Conservation (phyloP, 2,113 vertebrate species). For the Pipra filicauda region DNA sequence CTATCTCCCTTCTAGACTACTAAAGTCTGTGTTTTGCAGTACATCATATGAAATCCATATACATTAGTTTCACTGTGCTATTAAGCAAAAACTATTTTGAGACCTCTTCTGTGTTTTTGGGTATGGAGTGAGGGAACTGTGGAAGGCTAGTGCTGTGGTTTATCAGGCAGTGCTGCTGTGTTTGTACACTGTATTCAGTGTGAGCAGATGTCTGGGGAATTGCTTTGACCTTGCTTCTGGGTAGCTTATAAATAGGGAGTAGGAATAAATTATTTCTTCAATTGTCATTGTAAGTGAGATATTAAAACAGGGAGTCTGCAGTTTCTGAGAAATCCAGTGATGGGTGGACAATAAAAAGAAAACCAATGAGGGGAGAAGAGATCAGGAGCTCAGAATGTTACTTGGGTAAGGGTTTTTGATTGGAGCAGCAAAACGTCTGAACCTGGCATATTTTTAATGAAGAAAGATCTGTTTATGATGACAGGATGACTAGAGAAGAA, state of each 20-base stretch:
- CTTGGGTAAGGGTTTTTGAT: neutral
- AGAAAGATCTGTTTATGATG: neutral
- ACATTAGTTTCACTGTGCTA: neutral
- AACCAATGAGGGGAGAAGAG: neutral
- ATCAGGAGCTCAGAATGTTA: neutral
- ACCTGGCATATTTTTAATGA: neutral
- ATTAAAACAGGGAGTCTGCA: neutral
- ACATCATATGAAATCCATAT: fast-evolving
- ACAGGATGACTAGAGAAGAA: neutral
- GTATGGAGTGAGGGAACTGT: neutral
- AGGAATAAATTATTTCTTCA: constrained; percentile 26
- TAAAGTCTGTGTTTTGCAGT: neutral
- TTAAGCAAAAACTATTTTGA: neutral
- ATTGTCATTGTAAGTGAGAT: neutral
- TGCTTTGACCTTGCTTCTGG: constrained; percentile 45
- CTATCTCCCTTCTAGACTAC: neutral
- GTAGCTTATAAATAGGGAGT: constrained; percentile 6
- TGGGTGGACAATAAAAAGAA: neutral
- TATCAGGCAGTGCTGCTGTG: neutral
- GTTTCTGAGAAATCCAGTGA: neutral
- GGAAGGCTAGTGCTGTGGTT: neutral
- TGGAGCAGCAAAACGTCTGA: neutral
- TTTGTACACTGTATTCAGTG: neutral
- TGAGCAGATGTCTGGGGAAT: constrained; percentile 8
- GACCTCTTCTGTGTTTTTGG: neutral